These are phyloP conservation scores for Acanthochromis polyacanthus DNA, from an alignment of 2,113 vertebrate genomes.

Conservation along the genomic window DNA sequence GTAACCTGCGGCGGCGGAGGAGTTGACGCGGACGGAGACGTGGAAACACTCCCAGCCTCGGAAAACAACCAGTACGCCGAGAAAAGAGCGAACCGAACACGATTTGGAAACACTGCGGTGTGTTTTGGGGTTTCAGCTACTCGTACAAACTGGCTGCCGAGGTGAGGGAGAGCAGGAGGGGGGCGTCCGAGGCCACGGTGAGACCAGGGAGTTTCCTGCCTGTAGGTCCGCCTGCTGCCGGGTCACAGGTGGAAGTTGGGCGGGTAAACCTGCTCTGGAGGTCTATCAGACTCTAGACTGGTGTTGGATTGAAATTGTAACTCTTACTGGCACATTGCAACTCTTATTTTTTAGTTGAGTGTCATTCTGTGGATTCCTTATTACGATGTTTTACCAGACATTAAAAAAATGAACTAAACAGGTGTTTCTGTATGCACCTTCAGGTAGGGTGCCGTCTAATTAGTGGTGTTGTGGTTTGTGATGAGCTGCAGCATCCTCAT, in stretches of 20 bases:
- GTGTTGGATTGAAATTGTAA: not conserved
- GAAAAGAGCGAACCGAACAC: not conserved
- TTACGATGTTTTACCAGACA: not conserved
- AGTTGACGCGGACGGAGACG: slow-evolving; percentile 53
- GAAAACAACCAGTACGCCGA: not conserved
- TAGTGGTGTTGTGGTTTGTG: not conserved
- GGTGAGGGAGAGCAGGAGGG: slow-evolving; percentile 6
- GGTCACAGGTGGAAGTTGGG: slow-evolving; percentile 64
- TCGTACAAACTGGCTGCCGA: not conserved
- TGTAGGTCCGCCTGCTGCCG: slow-evolving; percentile 42
- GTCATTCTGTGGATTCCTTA: not conserved
- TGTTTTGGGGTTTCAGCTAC: not conserved
- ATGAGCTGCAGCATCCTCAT: not conserved
- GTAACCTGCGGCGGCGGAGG: slow-evolving; percentile 57
- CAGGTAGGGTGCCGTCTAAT: not conserved
- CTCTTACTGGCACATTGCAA: not conserved
- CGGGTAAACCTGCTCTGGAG: slow-evolving; percentile 27
- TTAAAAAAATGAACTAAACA: not conserved
- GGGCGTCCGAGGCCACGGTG: slow-evolving; percentile 66
- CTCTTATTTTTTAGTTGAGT: too few relatives aligned
- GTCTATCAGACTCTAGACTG: slow-evolving; percentile 2
- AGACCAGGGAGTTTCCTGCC: slow-evolving; percentile 81
- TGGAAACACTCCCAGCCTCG: not conserved
- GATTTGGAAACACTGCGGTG: not conserved
- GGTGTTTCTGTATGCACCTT: slow-evolving; percentile 6